A percentile compares a stretch with the other conserved stretches of the same genome.
phyloP scores from a whole-genome alignment of 2,888 invertebrate species.

The Scrobipalpa atriplicella region DNA sequence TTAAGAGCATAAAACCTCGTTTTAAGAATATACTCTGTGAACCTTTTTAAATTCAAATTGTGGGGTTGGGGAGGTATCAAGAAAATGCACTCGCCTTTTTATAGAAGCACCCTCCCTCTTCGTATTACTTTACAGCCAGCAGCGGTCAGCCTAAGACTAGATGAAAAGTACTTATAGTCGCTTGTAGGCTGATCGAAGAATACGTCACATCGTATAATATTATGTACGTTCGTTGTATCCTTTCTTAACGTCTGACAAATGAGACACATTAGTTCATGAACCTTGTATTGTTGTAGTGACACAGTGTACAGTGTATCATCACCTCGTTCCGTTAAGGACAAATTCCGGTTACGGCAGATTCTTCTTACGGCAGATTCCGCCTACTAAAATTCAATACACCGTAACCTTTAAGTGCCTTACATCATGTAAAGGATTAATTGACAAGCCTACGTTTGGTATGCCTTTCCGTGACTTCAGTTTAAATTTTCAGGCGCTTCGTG shows the following conservation, averaged over 20 bases:
- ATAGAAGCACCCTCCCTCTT: conserved; percentile 5
- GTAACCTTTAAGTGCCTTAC: too few species aligned
- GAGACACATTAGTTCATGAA: too few species aligned
- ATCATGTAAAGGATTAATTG: neutral
- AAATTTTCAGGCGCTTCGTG: neutral
- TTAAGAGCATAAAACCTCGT: neutral
- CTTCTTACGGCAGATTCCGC: too few species aligned
- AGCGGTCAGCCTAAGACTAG: neutral
- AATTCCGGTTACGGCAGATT: too few species aligned
- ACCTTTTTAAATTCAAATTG: conserved; percentile 5
- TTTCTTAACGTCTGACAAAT: too few species aligned
- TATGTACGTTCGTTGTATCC: too few species aligned
- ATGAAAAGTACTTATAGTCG: neutral
- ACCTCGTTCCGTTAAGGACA: too few species aligned
- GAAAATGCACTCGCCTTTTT: conserved; percentile 1
- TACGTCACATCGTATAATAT: too few species aligned
- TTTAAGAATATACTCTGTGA: neutral
- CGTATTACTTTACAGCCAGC: neutral
- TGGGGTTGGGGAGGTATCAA: neutral
- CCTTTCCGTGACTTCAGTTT: neutral
- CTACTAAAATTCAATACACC: too few species aligned
- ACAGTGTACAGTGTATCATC: too few species aligned
- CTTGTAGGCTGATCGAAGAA: too few species aligned
- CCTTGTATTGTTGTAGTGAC: too few species aligned
- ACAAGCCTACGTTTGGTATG: neutral